Evolutionary conservation across 2,113 vertebrate species (phyloP).

Genomic region (Coptodon bakossiorum): DNA sequence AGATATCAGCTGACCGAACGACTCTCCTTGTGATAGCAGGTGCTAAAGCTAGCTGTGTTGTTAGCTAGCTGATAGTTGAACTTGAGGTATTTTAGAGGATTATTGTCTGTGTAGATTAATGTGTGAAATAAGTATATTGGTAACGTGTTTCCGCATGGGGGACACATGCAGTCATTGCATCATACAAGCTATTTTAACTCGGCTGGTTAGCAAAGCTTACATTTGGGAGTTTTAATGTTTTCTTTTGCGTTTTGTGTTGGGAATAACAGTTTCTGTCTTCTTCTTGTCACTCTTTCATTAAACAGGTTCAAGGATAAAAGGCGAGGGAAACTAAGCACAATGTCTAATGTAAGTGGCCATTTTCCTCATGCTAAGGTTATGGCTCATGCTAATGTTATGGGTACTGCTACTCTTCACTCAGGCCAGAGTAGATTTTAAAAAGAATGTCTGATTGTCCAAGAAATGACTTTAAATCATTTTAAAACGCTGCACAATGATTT

Average conservation of each 20-base stretch:
- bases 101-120: neutral
- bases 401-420: neutral
- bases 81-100: too few species aligned
- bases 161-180: neutral
- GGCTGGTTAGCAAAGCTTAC: neutral
- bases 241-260: neutral
- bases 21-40: neutral
- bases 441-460: neutral
- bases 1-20: neutral
- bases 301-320: neutral
- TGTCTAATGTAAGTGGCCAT: slow-evolving; percentile 48
- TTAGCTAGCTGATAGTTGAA: neutral
- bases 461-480: neutral
- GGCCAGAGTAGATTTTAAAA: neutral
- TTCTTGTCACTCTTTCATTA: neutral
- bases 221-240: neutral
- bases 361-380: neutral
- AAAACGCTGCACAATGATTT: neutral
- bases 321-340: neutral
- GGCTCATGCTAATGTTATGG: neutral
- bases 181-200: neutral
- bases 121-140: neutral
- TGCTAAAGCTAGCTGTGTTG: neutral
- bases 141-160: too few species aligned
- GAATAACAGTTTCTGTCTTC: accelerated